Conservation (phyloP, 2,888 invertebrate species). For the Cheilosia soror region DNA sequence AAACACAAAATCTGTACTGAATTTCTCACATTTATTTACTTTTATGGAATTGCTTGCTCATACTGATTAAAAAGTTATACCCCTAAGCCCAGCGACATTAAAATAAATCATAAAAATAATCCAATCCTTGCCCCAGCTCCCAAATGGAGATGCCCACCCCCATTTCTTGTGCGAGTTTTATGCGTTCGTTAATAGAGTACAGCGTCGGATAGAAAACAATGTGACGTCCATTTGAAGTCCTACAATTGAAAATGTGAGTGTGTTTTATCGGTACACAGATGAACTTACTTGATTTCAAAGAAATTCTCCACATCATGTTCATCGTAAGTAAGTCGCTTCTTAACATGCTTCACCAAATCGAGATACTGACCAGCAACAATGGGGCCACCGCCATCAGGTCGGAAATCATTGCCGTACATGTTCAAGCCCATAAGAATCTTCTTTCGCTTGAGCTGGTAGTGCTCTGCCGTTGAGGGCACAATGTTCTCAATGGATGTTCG, state of each 20-base stretch:
- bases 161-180: slow-evolving; percentile 91
- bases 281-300: slow-evolving; percentile 91
- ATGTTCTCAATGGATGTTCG: slow-evolving; percentile 90
- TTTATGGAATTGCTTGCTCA: slow-evolving; percentile 34
- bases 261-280: neutral
- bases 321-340: slow-evolving; percentile 91
- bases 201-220: slow-evolving; percentile 95
- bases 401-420: slow-evolving; percentile 96
- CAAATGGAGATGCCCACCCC: slow-evolving; percentile 95
- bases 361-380: slow-evolving; percentile 92
- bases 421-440: slow-evolving; percentile 96
- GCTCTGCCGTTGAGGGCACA: slow-evolving; percentile 85
- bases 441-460: slow-evolving; percentile 85
- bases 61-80: neutral
- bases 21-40: slow-evolving; percentile 7
- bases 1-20: too few species aligned
- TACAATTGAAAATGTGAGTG: slow-evolving; percentile 80
- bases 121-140: slow-evolving; percentile 98
- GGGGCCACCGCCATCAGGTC: slow-evolving; percentile 91
- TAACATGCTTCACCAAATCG: slow-evolving; percentile 89
- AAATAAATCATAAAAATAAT: slow-evolving; percentile 96
- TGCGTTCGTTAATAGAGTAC: slow-evolving; percentile 91
- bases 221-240: slow-evolving; percentile 88
- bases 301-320: slow-evolving; percentile 92
- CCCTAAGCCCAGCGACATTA: slow-evolving; percentile 81